Evolutionary conservation across 2,113 vertebrate species (phyloP), one percentile per base, ranked within the genome.

Genomic region (Neogobius melanostomus): DNA sequence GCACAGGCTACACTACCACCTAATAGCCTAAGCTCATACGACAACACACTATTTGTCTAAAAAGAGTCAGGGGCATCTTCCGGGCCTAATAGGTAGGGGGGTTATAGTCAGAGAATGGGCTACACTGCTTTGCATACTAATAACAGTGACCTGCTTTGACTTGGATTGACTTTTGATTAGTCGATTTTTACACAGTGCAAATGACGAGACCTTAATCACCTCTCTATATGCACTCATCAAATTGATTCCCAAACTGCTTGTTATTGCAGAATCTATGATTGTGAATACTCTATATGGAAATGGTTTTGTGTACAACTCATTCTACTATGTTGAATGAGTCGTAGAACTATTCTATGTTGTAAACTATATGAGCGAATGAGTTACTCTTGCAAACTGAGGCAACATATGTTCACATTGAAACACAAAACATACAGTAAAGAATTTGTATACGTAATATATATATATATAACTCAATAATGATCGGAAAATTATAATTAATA

Each of bases 281-380:
- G 63, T 66, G 47, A 73, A 76, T 81, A 81, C 82, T 88, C 79
- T 79, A 87, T 86, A 87, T 88, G 85, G 75, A 86, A 88, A 88
- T 86, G 44, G 21, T 57, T 82, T 66, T 45, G 53, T 52, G 7
- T 54, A 45, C 12, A n/a, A 61, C 21, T 44, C 46, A 50, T 69
- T 86, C 81, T 76, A 36, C 59, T 53, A 63, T 74, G 17, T 21
- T 21, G 21, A 21, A n/a, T n/a, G n/a, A n/a, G n/a, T n/a, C n/a
- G 7, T 54, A 45, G 11, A n/a, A 61, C 21, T 44, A 50, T 69
- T 86, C 81, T 76, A 63, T 74, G 17, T 3, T 50, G 10, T 47
- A 53, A 76, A 45, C 50, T 73, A n/a, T 51, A 51, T 61, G 42
- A 59, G 10, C 28, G 2, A 57, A 11, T 57, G 4, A 28, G 53